A percentile compares a stretch with the other conserved stretches of the same genome.
Conservation (phyloP, 2,113 vertebrate species). For the Oreamnos americanus region DNA sequence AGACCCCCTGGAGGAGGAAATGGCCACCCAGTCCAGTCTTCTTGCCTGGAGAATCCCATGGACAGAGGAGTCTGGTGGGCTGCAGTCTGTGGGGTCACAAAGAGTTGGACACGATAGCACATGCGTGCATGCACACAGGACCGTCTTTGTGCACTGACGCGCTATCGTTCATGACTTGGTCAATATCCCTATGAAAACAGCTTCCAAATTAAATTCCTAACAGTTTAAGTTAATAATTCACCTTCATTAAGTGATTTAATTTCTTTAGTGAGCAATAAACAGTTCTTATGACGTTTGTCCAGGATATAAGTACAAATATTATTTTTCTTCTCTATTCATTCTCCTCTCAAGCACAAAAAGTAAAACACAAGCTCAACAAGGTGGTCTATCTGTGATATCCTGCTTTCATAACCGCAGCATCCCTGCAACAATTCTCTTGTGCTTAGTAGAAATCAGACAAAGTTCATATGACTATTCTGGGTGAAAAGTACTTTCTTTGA, state of each 20-base stretch:
- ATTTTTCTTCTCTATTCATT: constrained; percentile 59
- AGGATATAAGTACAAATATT: constrained; percentile 48
- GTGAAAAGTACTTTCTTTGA: neutral
- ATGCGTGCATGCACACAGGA: neutral
- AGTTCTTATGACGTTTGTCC: constrained; percentile 50
- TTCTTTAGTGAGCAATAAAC: constrained; percentile 69
- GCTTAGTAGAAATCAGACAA: neutral
- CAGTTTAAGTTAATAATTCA: constrained; percentile 70
- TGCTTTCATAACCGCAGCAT: neutral
- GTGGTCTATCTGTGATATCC: neutral
- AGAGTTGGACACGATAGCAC: fast-evolving
- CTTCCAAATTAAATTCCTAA: constrained; percentile 67
- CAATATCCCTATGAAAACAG: constrained; percentile 44
- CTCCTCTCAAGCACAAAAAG: neutral
- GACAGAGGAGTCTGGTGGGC: neutral
- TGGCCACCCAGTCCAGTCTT: neutral
- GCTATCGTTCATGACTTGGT: neutral
- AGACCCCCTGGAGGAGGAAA: neutral
- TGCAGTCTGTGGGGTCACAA: neutral
- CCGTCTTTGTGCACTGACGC: neutral
- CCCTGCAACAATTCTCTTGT: neutral
- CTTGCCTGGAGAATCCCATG: neutral
- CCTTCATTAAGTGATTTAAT: constrained; percentile 69
- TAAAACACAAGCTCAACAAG: neutral
- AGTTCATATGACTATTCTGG: neutral